Conservation (phyloP, 1,140 invertebrate genomes). For the Temnothorax longispinosus region DNA sequence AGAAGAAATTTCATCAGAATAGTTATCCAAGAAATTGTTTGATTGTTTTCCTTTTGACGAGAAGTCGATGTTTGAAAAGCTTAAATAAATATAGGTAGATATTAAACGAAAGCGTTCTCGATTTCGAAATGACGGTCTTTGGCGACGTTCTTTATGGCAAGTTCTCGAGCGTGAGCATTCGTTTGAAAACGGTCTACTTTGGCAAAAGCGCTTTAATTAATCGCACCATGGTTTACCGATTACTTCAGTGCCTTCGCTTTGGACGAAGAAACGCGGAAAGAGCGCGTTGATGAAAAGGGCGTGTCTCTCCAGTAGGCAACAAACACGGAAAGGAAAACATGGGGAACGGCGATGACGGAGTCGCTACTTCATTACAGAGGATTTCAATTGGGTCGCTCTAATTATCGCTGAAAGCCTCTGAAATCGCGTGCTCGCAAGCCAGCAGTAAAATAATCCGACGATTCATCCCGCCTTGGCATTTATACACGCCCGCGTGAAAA, state of each 20-base stretch:
- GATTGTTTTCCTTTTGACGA: background rate
- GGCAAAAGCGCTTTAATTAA: conserved; percentile 69
- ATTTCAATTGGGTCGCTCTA: conserved; percentile 72
- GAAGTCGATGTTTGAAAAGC: conserved; percentile 4
- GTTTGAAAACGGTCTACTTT: conserved; percentile 32
- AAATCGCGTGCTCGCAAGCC: conserved; percentile 47
- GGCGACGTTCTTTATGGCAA: conserved; percentile 1
- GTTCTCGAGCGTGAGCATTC: conserved; percentile 42
- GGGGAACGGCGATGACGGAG: conserved; percentile 26
- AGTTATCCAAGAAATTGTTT: background rate
- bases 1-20: background rate
- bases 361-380: conserved; percentile 66
- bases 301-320: conserved; percentile 54
- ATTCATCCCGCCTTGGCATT: conserved; percentile 50
- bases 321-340: conserved; percentile 40
- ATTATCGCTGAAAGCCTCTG: conserved; percentile 71
- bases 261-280: background rate
- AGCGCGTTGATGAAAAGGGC: conserved; percentile 16
- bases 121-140: conserved; percentile 3
- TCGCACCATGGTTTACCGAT: conserved; percentile 56
- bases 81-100: conserved; percentile 17
- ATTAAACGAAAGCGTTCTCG: conserved; percentile 23
- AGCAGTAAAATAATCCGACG: conserved; percentile 58
- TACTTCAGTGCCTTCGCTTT: conserved; percentile 49
- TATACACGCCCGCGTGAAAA: conserved; percentile 43